Conservation (phyloP, 2,888 invertebrate species). For the Neria commutata region DNA sequence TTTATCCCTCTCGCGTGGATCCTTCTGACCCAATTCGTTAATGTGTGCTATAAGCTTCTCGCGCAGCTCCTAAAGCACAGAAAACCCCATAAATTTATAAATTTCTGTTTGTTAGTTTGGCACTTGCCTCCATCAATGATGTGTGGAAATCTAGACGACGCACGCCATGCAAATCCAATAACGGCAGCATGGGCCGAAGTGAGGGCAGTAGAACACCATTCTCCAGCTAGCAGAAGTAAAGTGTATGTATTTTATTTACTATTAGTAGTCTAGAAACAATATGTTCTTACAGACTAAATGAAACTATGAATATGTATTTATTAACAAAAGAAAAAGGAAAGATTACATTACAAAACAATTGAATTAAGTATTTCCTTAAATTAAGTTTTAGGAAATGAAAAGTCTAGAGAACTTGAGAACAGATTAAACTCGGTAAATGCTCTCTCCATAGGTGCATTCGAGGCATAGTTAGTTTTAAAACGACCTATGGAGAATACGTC, state of each 20-base stretch:
- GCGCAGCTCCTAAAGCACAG: constrained; percentile 64
- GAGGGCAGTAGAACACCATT: constrained; percentile 93
- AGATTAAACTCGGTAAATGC: too few relatives aligned
- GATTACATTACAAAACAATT: background rate
- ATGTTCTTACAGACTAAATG: background rate
- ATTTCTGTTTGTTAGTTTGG: background rate
- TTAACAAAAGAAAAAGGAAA: background rate
- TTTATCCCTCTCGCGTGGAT: constrained; percentile 67
- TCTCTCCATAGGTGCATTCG: too few relatives aligned
- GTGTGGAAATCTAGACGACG: constrained; percentile 93
- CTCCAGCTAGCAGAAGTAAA: constrained; percentile 68
- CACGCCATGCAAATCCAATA: constrained; percentile 93
- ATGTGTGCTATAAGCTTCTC: constrained; percentile 79
- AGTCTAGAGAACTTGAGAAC: too few relatives aligned
- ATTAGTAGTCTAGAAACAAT: background rate
- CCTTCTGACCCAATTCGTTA: constrained; percentile 74
- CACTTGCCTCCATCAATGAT: constrained; percentile 76
- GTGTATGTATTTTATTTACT: background rate
- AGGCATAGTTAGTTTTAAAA: too few relatives aligned
- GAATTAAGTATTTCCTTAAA: too few relatives aligned
- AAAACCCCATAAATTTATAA: background rate
- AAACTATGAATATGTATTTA: background rate
- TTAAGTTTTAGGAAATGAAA: too few relatives aligned
- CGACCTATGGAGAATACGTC: too few relatives aligned
- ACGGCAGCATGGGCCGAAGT: constrained; percentile 89